phyloP scores from a whole-genome alignment of 2,888 invertebrate species.

The Lucinisca nassula region DNA sequence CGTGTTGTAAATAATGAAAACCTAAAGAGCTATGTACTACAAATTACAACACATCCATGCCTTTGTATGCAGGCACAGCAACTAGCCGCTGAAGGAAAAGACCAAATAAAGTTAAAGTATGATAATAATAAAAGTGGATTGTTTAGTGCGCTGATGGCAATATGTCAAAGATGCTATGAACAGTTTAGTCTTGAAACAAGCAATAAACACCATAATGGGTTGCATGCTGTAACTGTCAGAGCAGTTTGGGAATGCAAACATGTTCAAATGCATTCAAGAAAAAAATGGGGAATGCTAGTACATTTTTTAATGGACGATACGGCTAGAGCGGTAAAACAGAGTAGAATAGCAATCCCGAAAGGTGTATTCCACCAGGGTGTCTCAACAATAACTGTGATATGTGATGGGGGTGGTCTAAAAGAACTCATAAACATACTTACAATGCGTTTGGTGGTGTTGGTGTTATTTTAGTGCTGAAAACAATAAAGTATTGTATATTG shows the following conservation, averaged over 20 bases:
- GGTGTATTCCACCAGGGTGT: slow-evolving; percentile 40
- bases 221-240: slow-evolving; percentile 38
- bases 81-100: background rate
- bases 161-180: slow-evolving; percentile 8
- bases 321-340: too few species aligned
- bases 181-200: background rate
- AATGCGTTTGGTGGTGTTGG: slow-evolving; percentile 68
- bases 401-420: slow-evolving; percentile 70
- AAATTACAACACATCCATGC: background rate
- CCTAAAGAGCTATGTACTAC: background rate
- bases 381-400: slow-evolving; percentile 51
- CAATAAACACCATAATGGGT: background rate
- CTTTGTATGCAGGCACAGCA: background rate
- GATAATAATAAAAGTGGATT: background rate
- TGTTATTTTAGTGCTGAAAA: slow-evolving; percentile 62
- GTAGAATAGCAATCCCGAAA: slow-evolving; percentile 17
- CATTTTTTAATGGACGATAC: too few species aligned
- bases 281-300: slow-evolving; percentile 45
- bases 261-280: slow-evolving; percentile 19
- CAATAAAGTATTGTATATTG: slow-evolving; percentile 65
- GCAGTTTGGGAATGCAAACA: slow-evolving; percentile 31
- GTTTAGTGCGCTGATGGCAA: background rate
- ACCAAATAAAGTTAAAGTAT: background rate
- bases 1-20: background rate
- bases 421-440: slow-evolving; percentile 65